Conservation (phyloP, 2,113 vertebrate genomes). For the Hyperoodon ampullatus region DNA sequence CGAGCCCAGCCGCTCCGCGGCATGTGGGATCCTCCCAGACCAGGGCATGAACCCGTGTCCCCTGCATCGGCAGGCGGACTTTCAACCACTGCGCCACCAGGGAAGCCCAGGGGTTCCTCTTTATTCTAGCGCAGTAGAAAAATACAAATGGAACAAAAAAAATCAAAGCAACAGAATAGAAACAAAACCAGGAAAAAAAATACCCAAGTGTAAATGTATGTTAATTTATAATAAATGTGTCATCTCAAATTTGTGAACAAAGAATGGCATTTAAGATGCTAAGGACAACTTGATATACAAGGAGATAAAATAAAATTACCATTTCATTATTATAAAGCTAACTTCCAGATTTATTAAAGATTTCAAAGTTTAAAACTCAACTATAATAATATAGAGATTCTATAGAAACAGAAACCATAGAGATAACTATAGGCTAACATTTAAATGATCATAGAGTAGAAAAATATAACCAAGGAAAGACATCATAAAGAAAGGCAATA, state of each 20-base stretch:
- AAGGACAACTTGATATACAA: background rate
- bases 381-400: background rate
- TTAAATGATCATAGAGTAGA: background rate
- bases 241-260: background rate
- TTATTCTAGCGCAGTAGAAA: background rate
- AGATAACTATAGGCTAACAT: background rate
- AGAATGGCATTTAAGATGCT: background rate
- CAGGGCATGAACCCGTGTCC: too few species aligned
- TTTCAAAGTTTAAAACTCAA: background rate
- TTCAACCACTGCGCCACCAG: too few species aligned
- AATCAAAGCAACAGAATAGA: background rate
- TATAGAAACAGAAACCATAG: background rate
- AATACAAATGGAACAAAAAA: background rate
- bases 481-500: background rate
- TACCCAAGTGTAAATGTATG: background rate
- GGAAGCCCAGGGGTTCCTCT: background rate
- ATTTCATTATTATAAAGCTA: background rate
- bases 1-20: too few species aligned
- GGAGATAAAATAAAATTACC: background rate
- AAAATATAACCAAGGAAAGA: background rate
- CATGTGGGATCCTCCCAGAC: too few species aligned
- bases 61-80: too few species aligned
- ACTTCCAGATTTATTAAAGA: background rate
- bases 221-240: background rate
- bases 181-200: background rate